Percentiles rank a stretch among this genome's conserved stretches.
Evolutionary conservation across 2,888 invertebrate genomes (phyloP).

Genomic region (Apoderus coryli): DNA sequence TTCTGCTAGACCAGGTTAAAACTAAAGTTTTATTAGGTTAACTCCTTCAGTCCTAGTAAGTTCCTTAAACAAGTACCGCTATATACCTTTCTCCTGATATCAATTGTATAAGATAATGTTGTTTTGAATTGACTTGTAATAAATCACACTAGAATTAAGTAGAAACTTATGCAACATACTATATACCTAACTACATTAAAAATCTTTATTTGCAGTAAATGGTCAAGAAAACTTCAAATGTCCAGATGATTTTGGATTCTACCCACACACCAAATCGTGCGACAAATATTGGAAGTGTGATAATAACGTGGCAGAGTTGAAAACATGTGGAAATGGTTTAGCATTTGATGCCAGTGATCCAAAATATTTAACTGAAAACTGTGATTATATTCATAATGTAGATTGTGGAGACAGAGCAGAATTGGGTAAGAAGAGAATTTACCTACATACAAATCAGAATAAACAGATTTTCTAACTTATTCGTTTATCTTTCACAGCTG

Average conservation of each 20-base stretch:
- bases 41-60: too few relatives aligned
- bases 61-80: too few relatives aligned
- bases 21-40: too few relatives aligned
- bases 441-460: too few relatives aligned
- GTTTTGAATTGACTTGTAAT: constrained; percentile 8
- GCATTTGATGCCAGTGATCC: constrained; percentile 82
- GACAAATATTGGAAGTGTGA: constrained; percentile 96
- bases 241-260: constrained; percentile 88
- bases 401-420: constrained; percentile 81
- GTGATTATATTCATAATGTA: constrained; percentile 89
- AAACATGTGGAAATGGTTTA: constrained; percentile 87
- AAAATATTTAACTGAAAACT: constrained; percentile 86
- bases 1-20: too few relatives aligned
- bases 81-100: too few relatives aligned
- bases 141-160: constrained; percentile 8
- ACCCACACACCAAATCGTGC: constrained; percentile 77
- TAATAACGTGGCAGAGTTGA: constrained; percentile 72
- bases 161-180: background rate
- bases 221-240: constrained; percentile 82
- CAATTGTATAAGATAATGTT: constrained; percentile 6
- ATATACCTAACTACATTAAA: constrained; percentile 5
- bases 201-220: constrained; percentile 41
- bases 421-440: constrained; percentile 57
- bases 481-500: too few relatives aligned
- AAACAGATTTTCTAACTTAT: too few relatives aligned